phyloP scores from a whole-genome alignment of 2,888 invertebrate genomes.

The Andrena chrysosceles region DNA sequence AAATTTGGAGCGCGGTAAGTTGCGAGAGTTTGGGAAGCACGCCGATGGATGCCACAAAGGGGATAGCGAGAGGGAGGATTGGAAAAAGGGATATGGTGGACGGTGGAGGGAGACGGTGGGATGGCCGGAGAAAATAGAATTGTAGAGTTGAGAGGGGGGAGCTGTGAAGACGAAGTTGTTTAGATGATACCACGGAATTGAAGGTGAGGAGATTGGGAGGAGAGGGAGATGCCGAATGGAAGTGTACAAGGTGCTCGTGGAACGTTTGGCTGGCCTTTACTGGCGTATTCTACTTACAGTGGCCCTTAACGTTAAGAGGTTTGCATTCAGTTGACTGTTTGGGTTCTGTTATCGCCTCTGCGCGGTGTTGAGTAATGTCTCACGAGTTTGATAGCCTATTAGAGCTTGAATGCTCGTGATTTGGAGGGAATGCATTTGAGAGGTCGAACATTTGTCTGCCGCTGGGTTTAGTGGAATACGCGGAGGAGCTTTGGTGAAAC shows the following conservation, averaged over 20 bases:
- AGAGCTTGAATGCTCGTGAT: no score
- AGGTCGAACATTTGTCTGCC: no score
- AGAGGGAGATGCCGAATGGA: background rate
- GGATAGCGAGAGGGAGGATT: no score
- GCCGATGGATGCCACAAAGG: background rate
- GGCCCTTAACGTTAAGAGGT: no score
- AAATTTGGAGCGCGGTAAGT: constrained; percentile 19
- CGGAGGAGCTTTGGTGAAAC: no score
- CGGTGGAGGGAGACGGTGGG: background rate
- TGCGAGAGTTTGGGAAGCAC: constrained; percentile 2
- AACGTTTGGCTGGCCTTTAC: background rate
- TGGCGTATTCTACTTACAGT: background rate
- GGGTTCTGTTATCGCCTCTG: no score
- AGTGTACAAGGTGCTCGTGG: background rate
- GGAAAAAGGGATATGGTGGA: background rate
- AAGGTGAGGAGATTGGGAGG: background rate
- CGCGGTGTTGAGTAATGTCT: no score
- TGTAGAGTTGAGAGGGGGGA: background rate
- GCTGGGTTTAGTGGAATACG: no score
- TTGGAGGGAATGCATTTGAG: no score
- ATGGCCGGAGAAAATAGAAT: background rate
- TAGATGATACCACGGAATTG: background rate
- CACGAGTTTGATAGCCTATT: no score
- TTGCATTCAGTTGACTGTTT: no score
- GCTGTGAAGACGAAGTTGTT: background rate